These are phyloP conservation scores for Tichodroma muraria DNA, from an alignment of 2,113 vertebrate genomes.

Conservation along the genomic window DNA sequence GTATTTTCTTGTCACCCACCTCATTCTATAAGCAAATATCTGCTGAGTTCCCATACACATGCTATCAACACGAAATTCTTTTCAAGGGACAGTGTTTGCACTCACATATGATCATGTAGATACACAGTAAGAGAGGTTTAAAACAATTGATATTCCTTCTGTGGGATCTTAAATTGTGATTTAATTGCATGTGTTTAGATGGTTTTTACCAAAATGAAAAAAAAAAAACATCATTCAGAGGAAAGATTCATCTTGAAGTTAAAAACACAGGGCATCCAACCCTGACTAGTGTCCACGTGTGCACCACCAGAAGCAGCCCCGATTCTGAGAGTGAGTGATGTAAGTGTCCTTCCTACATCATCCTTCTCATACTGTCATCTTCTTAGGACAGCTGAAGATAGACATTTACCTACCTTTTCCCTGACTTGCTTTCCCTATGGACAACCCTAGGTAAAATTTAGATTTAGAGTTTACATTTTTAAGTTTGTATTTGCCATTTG, in stretches of 20 bases:
- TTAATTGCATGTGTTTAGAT: background rate
- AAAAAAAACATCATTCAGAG: background rate
- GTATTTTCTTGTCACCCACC: background rate
- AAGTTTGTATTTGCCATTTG: background rate
- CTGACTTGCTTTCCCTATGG: background rate
- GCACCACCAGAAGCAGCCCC: background rate
- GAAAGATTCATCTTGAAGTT: background rate
- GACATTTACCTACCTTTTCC: background rate
- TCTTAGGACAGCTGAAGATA: background rate
- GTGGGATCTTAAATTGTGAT: background rate
- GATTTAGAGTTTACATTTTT: background rate
- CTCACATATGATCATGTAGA: background rate
- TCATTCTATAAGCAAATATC: conserved; percentile 3
- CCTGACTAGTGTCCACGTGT: background rate
- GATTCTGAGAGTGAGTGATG: background rate
- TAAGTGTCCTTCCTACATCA: background rate
- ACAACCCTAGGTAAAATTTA: background rate
- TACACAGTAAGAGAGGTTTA: background rate
- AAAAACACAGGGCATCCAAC: background rate
- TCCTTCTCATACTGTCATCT: background rate
- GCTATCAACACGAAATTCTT: background rate
- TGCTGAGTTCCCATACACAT: background rate
- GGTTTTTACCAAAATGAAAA: background rate
- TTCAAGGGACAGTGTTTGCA: background rate
- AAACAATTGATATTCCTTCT: background rate